Conservation (phyloP, 2,797 vertebrate species). For the Capromys pilorides region DNA sequence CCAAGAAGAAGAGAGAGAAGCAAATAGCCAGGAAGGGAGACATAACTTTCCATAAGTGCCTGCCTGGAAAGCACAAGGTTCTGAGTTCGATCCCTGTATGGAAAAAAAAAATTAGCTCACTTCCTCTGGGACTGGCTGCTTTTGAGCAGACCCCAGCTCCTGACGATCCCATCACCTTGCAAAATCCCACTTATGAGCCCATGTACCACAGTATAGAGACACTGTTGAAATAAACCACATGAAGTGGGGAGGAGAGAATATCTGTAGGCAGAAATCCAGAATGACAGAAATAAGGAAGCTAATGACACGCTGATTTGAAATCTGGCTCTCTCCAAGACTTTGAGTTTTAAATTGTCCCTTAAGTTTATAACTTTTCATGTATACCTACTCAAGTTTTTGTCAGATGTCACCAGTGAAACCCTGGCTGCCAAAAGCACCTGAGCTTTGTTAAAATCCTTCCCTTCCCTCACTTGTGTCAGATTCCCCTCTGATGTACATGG, state of each 20-base stretch:
- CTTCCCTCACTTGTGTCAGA: background rate
- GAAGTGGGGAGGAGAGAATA: background rate
- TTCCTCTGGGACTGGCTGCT: background rate
- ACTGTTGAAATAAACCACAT: background rate
- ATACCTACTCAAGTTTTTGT: slow-evolving; percentile 31
- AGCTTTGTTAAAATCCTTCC: background rate
- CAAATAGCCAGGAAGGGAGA: background rate
- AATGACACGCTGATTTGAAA: background rate
- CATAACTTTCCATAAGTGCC: background rate
- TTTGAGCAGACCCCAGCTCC: background rate
- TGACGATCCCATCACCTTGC: background rate
- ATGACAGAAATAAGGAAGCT: background rate
- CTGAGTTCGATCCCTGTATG: no score
- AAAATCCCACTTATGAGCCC: background rate
- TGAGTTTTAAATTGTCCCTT: slow-evolving; percentile 26
- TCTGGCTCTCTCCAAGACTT: background rate
- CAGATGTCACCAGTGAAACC: slow-evolving; percentile 3
- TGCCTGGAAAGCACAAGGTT: no score
- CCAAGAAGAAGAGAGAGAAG: background rate
- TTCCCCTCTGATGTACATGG: background rate
- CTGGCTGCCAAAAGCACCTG: background rate
- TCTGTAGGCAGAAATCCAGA: background rate
- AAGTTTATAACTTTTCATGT: slow-evolving; percentile 11
- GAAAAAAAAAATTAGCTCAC: background rate
- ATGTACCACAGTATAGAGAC: background rate